Conservation (phyloP, 2,888 invertebrate genomes). For the Volucella zonaria region DNA sequence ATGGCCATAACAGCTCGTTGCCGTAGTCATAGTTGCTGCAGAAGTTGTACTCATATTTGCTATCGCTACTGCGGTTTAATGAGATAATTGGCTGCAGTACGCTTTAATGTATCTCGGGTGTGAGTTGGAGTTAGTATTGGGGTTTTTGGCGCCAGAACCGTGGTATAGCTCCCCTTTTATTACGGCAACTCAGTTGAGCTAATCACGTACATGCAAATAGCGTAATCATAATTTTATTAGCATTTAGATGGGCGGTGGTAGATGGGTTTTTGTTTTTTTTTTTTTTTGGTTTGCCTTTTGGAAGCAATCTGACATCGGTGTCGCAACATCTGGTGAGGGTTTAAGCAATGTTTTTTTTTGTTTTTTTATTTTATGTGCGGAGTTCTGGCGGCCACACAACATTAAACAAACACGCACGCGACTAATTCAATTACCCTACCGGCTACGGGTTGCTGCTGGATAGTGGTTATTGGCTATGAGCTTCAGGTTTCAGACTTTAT, state of each 20-base stretch:
- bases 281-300: constrained; percentile 10
- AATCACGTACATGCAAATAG: constrained; percentile 64
- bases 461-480: no score
- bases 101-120: constrained; percentile 42
- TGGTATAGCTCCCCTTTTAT: constrained; percentile 5
- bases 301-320: constrained; percentile 21
- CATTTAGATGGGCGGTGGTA: background rate
- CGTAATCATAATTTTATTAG: constrained; percentile 60
- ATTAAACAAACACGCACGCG: constrained; percentile 71
- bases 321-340: constrained; percentile 53
- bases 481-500: constrained; percentile 11
- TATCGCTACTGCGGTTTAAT: constrained; percentile 53
- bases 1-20: constrained; percentile 13
- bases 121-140: constrained; percentile 9
- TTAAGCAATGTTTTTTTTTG: background rate
- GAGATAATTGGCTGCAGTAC: constrained; percentile 65
- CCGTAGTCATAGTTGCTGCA: no score
- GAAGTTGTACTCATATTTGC: no score
- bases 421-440: constrained; percentile 63
- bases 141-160: constrained; percentile 51
- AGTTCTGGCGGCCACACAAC: constrained; percentile 56
- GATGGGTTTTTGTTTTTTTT: background rate
- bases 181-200: constrained; percentile 21
- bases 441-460: no score
- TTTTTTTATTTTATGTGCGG: constrained; percentile 29